Percentiles rank a stretch among this genome's conserved stretches.
Evolutionary conservation across 2,797 vertebrate genomes (phyloP).

Genomic region (Sparidentex hasta): DNA sequence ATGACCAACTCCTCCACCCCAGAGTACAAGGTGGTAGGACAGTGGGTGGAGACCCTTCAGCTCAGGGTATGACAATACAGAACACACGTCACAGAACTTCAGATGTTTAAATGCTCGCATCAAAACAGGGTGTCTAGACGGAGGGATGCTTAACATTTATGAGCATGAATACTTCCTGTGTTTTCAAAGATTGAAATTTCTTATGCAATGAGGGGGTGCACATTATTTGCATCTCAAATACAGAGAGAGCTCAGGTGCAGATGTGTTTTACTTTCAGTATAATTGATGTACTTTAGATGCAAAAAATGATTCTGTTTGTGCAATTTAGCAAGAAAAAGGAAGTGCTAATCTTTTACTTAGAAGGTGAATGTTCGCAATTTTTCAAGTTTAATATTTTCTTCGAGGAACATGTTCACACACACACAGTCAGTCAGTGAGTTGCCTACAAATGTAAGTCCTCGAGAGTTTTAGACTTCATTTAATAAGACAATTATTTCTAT

Average conservation of each 20-base stretch:
- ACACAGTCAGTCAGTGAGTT: slow-evolving; percentile 10
- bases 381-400: slow-evolving; percentile 22
- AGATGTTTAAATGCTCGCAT: neutral
- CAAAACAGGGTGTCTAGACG: slow-evolving; percentile 14
- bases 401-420: slow-evolving; percentile 9
- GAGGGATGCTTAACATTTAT: slow-evolving; percentile 1
- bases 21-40: slow-evolving; percentile 92
- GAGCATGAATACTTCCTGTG: neutral
- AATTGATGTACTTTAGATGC: slow-evolving; percentile 47
- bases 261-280: slow-evolving; percentile 45
- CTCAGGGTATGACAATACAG: slow-evolving; percentile 89
- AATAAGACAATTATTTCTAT: slow-evolving; percentile 16
- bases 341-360: slow-evolving; percentile 23
- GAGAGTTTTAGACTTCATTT: slow-evolving; percentile 13
- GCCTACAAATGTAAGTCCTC: slow-evolving; percentile 13
- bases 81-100: no score
- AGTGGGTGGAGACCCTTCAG: slow-evolving; percentile 96
- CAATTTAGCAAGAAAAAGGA: slow-evolving; percentile 37
- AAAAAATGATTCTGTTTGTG: slow-evolving; percentile 35
- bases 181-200: slow-evolving; percentile 44
- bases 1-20: slow-evolving; percentile 90
- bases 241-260: slow-evolving; percentile 37
- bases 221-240: slow-evolving; percentile 60
- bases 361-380: slow-evolving; percentile 29
- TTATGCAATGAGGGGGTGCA: slow-evolving; percentile 16